Conservation (phyloP, 2,797 vertebrate species). For the Myioborus melanocephalus region DNA sequence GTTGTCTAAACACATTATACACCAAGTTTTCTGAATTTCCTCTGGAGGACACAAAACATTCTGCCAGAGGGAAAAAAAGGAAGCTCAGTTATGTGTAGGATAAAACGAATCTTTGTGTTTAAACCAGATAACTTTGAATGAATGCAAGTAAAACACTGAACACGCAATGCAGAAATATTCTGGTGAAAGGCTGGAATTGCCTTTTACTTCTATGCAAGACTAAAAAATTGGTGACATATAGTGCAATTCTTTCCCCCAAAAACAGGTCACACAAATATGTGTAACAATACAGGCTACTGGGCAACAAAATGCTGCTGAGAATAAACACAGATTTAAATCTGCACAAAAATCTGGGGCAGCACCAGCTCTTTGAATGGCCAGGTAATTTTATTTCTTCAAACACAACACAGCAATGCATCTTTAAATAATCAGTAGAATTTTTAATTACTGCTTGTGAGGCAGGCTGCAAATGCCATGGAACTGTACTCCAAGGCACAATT, state of each 20-base stretch:
- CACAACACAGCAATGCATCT: background rate
- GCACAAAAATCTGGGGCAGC: background rate
- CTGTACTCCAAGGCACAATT: background rate
- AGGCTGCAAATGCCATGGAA: background rate
- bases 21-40: background rate
- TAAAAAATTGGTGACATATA: accelerated
- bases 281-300: background rate
- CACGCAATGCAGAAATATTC: background rate
- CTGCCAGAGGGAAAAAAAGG: background rate
- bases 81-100: background rate
- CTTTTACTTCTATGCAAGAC: background rate
- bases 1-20: background rate
- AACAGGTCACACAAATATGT: background rate
- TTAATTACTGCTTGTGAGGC: background rate
- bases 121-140: background rate
- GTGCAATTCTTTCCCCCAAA: background rate
- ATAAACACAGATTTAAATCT: background rate
- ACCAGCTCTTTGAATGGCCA: background rate
- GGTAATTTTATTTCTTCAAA: background rate
- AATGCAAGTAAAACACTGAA: background rate
- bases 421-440: conserved; percentile 28
- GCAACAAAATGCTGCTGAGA: background rate
- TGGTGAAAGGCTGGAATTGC: background rate
- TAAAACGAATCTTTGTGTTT: background rate
- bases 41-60: background rate